phyloP scores from a whole-genome alignment of 2,113 vertebrate species.

The Oriolus oriolus region DNA sequence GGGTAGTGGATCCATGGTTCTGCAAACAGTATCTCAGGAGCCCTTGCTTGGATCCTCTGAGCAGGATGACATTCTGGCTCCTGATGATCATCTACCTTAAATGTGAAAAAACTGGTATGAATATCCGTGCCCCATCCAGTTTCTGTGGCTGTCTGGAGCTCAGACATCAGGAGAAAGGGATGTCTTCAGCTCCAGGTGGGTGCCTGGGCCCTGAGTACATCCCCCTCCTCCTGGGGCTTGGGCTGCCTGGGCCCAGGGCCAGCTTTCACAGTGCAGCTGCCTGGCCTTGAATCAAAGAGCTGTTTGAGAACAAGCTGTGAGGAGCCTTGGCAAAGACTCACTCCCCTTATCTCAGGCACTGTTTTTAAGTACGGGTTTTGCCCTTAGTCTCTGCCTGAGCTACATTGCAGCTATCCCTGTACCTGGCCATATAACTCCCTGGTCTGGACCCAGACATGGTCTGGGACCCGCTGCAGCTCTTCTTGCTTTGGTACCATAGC shows the following conservation, averaged over 20 bases:
- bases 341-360: not conserved
- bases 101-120: not conserved
- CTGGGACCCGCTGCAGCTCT: not conserved
- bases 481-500: not conserved
- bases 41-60: not conserved
- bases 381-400: not conserved
- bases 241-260: conserved; percentile 6
- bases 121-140: fast-evolving
- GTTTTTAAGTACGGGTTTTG: not conserved
- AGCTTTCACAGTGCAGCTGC: conserved; percentile 45
- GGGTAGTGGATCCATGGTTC: not conserved
- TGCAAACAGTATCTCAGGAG: not conserved
- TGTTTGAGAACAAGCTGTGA: conserved; percentile 43
- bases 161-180: not conserved
- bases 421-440: not conserved
- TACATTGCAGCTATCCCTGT: not conserved
- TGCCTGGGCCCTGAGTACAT: not conserved
- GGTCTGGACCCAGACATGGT: not conserved
- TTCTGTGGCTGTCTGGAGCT: not conserved
- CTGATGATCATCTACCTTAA: not conserved
- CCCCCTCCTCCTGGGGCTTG: not conserved
- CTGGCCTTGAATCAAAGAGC: conserved; percentile 40
- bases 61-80: not conserved
- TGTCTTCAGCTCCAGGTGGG: not conserved
- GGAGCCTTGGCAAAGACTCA: not conserved